These are phyloP conservation scores for Drosophila engyochracea DNA, from an alignment of 2,888 invertebrate genomes.

Conservation along the genomic window DNA sequence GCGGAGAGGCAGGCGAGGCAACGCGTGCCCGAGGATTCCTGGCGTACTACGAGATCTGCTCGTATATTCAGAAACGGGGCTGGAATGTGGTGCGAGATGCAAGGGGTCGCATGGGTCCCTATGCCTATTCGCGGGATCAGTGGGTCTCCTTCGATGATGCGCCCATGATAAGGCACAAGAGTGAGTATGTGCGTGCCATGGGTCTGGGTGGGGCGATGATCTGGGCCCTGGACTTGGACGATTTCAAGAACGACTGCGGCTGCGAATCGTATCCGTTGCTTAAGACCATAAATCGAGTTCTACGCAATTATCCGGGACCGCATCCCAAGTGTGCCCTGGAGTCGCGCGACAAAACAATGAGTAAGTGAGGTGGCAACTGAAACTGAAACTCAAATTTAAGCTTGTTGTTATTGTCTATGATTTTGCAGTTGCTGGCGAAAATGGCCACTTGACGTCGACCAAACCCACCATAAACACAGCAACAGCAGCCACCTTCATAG, in stretches of 20 bases:
- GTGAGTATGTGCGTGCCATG: slow-evolving; percentile 92
- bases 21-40: slow-evolving; percentile 95
- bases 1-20: slow-evolving; percentile 95
- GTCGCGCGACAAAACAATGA: slow-evolving; percentile 78
- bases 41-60: slow-evolving; percentile 95
- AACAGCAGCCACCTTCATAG: slow-evolving; percentile 19
- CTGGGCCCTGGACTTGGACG: slow-evolving; percentile 95
- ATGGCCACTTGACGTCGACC: slow-evolving; percentile 19
- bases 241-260: slow-evolving; percentile 92
- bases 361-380: slow-evolving; percentile 63
- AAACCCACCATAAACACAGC: slow-evolving; percentile 58
- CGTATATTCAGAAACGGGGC: slow-evolving; percentile 90
- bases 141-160: slow-evolving; percentile 98
- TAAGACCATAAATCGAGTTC: slow-evolving; percentile 92
- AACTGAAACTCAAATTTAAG: too few relatives aligned
- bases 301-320: slow-evolving; percentile 89
- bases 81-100: slow-evolving; percentile 93
- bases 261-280: slow-evolving; percentile 94
- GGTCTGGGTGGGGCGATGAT: slow-evolving; percentile 95
- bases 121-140: slow-evolving; percentile 92
- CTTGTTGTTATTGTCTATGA: neutral
- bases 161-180: slow-evolving; percentile 92
- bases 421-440: slow-evolving; percentile 61
- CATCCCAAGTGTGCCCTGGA: slow-evolving; percentile 89
- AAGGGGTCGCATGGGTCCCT: slow-evolving; percentile 94